phyloP scores from a whole-genome alignment of 1,140 invertebrate species.

The Anthonomus grandis region DNA sequence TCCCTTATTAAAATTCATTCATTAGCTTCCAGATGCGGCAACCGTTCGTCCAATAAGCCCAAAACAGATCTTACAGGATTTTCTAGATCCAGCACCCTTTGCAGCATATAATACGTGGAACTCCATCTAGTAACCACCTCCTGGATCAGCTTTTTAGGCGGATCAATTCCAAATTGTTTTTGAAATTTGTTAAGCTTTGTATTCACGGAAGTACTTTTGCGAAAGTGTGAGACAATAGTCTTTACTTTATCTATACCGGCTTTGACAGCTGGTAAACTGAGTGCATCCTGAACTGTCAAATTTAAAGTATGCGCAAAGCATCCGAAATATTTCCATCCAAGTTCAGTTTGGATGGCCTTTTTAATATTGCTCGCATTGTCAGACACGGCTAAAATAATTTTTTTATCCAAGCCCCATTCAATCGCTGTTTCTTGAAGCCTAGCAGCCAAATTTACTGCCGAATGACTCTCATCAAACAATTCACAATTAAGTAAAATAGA shows the following conservation, averaged over 20 bases:
- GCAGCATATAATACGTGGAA: slow-evolving; percentile 40
- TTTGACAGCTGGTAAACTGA: too few species aligned
- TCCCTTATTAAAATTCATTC: slow-evolving; percentile 5
- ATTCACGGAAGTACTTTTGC: not conserved
- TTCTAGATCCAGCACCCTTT: slow-evolving; percentile 33
- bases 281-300: slow-evolving; percentile 27
- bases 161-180: not conserved
- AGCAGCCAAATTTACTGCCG: slow-evolving; percentile 15
- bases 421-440: slow-evolving; percentile 16
- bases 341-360: slow-evolving; percentile 22
- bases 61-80: not conserved
- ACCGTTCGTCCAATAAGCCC: slow-evolving; percentile 11
- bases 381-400: slow-evolving; percentile 27
- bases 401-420: slow-evolving; percentile 27
- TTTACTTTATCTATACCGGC: not conserved
- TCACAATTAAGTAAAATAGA: slow-evolving; percentile 14
- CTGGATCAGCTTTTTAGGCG: slow-evolving; percentile 25
- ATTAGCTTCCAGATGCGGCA: not conserved
- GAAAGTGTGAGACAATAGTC: not conserved
- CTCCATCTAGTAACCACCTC: slow-evolving; percentile 41
- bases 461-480: slow-evolving; percentile 3
- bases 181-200: not conserved
- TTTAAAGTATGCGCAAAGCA: slow-evolving; percentile 37
- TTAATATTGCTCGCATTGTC: slow-evolving; percentile 36
- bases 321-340: slow-evolving; percentile 31